Percentiles rank a stretch among this genome's conserved stretches.
These are phyloP conservation scores for Prosopocoilus inquinatus DNA, from an alignment of 2,888 invertebrate genomes.

Conservation along the genomic window DNA sequence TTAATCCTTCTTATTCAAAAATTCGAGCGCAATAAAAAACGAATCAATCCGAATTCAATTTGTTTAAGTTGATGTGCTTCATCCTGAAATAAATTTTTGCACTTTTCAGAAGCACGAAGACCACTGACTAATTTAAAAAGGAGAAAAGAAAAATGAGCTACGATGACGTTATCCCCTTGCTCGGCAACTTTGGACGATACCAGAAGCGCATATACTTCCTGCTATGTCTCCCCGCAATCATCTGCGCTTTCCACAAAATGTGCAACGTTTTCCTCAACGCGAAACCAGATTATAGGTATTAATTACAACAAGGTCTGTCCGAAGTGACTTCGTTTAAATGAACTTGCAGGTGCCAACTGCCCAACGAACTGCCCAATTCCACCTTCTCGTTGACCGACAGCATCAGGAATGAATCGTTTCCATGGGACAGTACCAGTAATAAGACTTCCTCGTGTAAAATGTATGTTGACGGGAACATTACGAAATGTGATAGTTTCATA, in stretches of 20 bases:
- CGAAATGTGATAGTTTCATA: slow-evolving; percentile 57
- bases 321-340: neutral
- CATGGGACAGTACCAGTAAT: slow-evolving; percentile 51
- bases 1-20: too few relatives aligned
- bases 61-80: too few relatives aligned
- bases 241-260: slow-evolving; percentile 72
- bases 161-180: slow-evolving; percentile 64
- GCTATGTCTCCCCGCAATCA: slow-evolving; percentile 67
- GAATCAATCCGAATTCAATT: too few relatives aligned
- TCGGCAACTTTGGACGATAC: slow-evolving; percentile 71
- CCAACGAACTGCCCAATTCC: slow-evolving; percentile 56
- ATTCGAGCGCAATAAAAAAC: too few relatives aligned
- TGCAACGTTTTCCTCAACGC: slow-evolving; percentile 70
- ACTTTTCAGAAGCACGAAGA: neutral
- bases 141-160: slow-evolving; percentile 72
- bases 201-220: slow-evolving; percentile 67
- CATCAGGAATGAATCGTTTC: slow-evolving; percentile 54
- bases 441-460: slow-evolving; percentile 57
- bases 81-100: too few relatives aligned
- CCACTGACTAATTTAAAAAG: neutral
- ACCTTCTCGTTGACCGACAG: slow-evolving; percentile 52
- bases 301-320: slow-evolving; percentile 22
- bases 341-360: slow-evolving; percentile 58
- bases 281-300: slow-evolving; percentile 64
- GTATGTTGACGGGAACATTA: slow-evolving; percentile 48